phyloP scores from a whole-genome alignment of 2,797 vertebrate genomes.

The Masticophis lateralis region DNA sequence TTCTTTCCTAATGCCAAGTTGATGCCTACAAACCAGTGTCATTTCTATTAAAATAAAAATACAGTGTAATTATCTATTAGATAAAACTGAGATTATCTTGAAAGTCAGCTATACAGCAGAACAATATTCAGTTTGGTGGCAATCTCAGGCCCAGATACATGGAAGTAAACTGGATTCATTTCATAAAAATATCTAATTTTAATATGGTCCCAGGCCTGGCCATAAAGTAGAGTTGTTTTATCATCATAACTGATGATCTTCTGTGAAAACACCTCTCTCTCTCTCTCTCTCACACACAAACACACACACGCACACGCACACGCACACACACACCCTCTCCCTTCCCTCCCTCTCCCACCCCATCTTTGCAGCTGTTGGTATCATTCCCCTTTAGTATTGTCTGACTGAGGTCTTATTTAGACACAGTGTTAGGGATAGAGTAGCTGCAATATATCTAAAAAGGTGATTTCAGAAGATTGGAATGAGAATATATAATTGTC shows the following conservation, averaged over 20 bases:
- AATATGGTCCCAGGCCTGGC: neutral
- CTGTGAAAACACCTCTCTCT: neutral
- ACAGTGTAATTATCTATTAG: conserved; percentile 1
- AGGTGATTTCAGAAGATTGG: neutral
- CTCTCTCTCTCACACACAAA: neutral
- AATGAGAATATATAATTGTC: neutral
- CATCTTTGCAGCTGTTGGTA: neutral
- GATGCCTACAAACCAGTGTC: neutral
- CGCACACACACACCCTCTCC: too few relatives aligned
- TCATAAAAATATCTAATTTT: neutral
- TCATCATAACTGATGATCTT: neutral
- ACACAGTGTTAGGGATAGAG: neutral
- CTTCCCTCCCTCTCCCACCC: too few relatives aligned
- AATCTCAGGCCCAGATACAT: neutral
- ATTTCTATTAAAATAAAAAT: conserved; percentile 5
- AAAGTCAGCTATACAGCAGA: neutral
- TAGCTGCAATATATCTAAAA: neutral
- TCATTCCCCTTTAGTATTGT: neutral
- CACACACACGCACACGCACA: too few relatives aligned
- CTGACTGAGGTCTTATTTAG: neutral
- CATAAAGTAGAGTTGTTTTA: neutral
- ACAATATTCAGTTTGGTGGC: neutral
- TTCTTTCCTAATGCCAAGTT: conserved; percentile 14
- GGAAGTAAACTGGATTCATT: neutral
- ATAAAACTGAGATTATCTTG: neutral